Base-by-base conservation (phyloP, 1,140 invertebrate species). In the Bombyx mandarina region DNA sequence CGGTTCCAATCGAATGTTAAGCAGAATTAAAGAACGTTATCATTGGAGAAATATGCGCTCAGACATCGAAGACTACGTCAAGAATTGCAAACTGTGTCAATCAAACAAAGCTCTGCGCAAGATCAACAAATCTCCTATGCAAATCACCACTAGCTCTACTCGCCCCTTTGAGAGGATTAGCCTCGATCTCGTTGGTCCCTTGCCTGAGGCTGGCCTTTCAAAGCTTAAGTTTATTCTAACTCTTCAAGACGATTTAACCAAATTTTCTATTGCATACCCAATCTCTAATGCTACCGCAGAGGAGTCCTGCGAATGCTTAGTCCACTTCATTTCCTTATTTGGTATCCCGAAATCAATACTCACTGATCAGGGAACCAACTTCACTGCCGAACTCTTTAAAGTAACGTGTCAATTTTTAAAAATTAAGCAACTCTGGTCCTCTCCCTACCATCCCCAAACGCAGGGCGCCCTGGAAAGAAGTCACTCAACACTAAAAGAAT, bases 21-120 rank as follows among this genome's bases (percentile, higher is more conserved):
- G 53, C 9, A 50, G 61, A 42, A 56, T 63, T 10, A 55, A 63
- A 51, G 57, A 58, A n/a, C 46, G 46, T 18, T 62, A 52, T 35
- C 56, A n/a, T n/a, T n/a, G n/a, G n/a, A n/a, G n/a, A n/a, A n/a
- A n/a, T n/a, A n/a, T n/a, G n/a, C n/a, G n/a, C 6, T 50, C 47
- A 1, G 63, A 66, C 1, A 64, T 67, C 10, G 61, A 63, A 57
- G 9, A 52, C 7, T 67, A 63, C 49, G 59, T 67, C 0, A 66
- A 58, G 45, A 22, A 56, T 5, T 63, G 64, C 52, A 9, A 12
- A 9, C 48, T 45, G 6, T 68, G 66, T 43, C 66, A 68, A 68
- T 7, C 7, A 8, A 65, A 68, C 26, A 68, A 68, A 59, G 60
- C 63, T 2, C 43, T 63, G 9, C 12, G 66, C 35, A 48, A 48